These are phyloP conservation scores for Drosophila athabasca DNA, from an alignment of 1,140 invertebrate genomes.

Conservation along the genomic window DNA sequence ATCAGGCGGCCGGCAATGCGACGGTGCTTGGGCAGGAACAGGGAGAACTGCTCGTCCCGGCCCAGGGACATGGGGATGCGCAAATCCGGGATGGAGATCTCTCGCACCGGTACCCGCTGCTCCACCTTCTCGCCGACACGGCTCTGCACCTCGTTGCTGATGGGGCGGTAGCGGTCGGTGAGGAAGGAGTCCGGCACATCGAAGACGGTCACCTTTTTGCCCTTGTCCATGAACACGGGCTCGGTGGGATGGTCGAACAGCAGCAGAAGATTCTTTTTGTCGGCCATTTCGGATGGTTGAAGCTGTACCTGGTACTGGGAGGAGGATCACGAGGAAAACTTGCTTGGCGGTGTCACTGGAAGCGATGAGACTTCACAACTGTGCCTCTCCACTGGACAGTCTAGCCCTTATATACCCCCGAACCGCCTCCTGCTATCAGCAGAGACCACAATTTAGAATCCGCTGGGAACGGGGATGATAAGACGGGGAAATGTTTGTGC, in stretches of 20 bases:
- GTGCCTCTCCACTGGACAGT: constrained; percentile 10
- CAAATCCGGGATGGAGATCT: constrained; percentile 88
- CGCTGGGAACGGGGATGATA: constrained; percentile 21
- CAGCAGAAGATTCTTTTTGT: constrained; percentile 84
- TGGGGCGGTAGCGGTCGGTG: constrained; percentile 87
- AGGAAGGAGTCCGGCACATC: constrained; percentile 86
- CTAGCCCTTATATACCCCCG: constrained; percentile 16
- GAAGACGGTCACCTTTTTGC: constrained; percentile 86
- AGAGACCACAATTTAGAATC: constrained; percentile 6
- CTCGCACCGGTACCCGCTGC: constrained; percentile 86
- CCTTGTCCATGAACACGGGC: constrained; percentile 89
- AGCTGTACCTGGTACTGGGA: too few relatives aligned
- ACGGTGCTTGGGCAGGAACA: constrained; percentile 90
- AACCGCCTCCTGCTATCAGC: constrained; percentile 3
- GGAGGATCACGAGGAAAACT: neutral
- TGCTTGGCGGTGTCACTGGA: constrained; percentile 16
- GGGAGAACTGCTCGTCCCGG: constrained; percentile 89
- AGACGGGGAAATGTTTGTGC: constrained; percentile 5
- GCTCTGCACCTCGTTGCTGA: constrained; percentile 84
- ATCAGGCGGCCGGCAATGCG: constrained; percentile 88
- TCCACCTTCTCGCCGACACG: constrained; percentile 86
- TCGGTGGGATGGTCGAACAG: constrained; percentile 91
- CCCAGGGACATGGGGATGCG: constrained; percentile 87
- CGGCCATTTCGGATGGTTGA: constrained; percentile 53
- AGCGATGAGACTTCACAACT: constrained; percentile 28